phyloP scores from a whole-genome alignment of 2,797 vertebrate genomes.

The Propithecus perrieri region DNA sequence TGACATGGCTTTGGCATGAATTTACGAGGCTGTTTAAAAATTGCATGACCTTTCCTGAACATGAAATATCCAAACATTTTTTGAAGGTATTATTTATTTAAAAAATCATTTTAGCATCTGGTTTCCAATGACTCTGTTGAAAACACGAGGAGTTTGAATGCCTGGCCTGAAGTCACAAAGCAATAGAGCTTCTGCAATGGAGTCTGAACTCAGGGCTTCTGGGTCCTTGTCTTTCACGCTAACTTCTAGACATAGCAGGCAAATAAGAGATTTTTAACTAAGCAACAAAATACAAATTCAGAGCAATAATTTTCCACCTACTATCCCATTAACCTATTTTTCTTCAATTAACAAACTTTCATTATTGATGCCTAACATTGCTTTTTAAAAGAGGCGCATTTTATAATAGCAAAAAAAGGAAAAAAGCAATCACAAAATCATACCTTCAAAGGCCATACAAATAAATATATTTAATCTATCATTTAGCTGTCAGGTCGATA shows the following conservation, averaged over 20 bases:
- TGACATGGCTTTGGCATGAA: background rate
- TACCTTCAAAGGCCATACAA: background rate
- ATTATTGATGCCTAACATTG: background rate
- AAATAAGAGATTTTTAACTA: background rate
- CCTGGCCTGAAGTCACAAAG: background rate
- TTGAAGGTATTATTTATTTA: slow-evolving; percentile 46
- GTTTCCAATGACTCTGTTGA: background rate
- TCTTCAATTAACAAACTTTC: background rate
- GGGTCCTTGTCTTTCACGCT: background rate
- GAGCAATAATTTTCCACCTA: background rate
- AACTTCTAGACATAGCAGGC: background rate
- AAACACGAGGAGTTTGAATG: background rate
- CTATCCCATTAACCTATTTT: background rate
- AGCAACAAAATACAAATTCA: background rate
- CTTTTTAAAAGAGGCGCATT: background rate
- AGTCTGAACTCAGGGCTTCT: background rate
- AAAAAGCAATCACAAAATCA: background rate
- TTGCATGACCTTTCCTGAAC: background rate
- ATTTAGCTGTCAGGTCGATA: background rate
- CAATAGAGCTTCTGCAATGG: background rate
- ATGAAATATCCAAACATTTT: background rate
- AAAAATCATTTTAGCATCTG: background rate
- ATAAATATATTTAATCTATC: background rate
- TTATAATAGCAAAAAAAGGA: background rate
- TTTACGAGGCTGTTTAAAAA: background rate